A percentile compares a stretch with the other conserved stretches of the same genome.
Conservation (phyloP, 1,140 invertebrate species). For the Drosophila melanica region DNA sequence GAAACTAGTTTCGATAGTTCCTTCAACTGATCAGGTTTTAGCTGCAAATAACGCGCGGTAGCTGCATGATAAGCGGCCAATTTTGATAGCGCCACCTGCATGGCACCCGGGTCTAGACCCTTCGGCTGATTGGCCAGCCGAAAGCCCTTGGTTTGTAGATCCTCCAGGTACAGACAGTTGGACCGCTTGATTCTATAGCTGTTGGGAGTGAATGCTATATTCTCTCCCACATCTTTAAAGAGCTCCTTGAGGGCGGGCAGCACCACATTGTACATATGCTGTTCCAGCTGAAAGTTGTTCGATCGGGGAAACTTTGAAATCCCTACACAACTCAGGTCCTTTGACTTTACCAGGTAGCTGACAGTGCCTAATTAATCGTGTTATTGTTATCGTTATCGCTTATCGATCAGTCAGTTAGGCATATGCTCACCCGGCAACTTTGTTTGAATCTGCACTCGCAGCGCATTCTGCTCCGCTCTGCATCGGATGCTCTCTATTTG, state of each 20-base stretch:
- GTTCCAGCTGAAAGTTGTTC: constrained; percentile 36
- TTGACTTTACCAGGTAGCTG: constrained; percentile 55
- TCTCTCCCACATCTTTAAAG: constrained; percentile 26
- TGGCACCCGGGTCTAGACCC: constrained; percentile 85
- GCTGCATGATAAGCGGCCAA: constrained; percentile 86
- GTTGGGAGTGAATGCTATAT: constrained; percentile 25
- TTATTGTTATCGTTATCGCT: background rate
- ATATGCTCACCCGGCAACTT: constrained; percentile 28
- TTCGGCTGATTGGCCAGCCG: constrained; percentile 39
- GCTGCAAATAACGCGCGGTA: constrained; percentile 77
- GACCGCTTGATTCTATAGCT: background rate
- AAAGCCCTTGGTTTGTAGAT: constrained; percentile 54
- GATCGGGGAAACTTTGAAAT: constrained; percentile 25
- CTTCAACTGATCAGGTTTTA: constrained; percentile 26
- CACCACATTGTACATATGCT: constrained; percentile 43
- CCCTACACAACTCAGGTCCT: background rate
- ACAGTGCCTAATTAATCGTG: constrained; percentile 6
- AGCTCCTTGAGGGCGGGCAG: constrained; percentile 48
- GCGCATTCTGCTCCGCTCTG: constrained; percentile 35
- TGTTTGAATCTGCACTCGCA: constrained; percentile 44
- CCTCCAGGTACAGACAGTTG: constrained; percentile 40
- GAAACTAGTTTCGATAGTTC: constrained; percentile 37
- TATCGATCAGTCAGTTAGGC: background rate
- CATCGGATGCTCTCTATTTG: constrained; percentile 22
- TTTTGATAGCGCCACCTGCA: constrained; percentile 84